A percentile compares a stretch with the other conserved stretches of the same genome.
Evolutionary conservation across 2,797 vertebrate genomes (phyloP).

Genomic region (Protonibea diacanthus): DNA sequence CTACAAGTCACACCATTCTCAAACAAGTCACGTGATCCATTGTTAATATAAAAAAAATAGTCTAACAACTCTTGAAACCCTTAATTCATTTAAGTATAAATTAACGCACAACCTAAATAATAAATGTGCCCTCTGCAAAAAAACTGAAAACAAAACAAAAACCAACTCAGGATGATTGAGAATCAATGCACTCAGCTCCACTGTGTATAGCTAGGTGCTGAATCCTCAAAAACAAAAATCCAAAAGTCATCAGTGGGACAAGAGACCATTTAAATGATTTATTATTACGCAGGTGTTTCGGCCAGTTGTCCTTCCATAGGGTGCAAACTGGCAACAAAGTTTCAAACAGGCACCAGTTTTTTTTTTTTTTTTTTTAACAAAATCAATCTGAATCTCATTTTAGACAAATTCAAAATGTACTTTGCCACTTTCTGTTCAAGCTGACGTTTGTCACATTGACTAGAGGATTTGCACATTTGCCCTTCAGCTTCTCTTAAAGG

Average conservation of each 20-base stretch:
- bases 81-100: not conserved
- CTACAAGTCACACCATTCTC: not conserved
- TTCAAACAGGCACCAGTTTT: not conserved
- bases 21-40: not conserved
- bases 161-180: not conserved
- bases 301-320: not conserved
- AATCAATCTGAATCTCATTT: not conserved
- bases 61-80: not conserved
- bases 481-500: slow-evolving; percentile 54
- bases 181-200: slow-evolving; percentile 25
- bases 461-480: slow-evolving; percentile 46
- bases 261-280: slow-evolving; percentile 45
- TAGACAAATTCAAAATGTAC: slow-evolving; percentile 6
- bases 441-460: slow-evolving; percentile 36
- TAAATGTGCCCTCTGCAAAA: not conserved
- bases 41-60: not conserved
- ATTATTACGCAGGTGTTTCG: not conserved
- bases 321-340: not conserved
- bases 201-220: slow-evolving; percentile 28
- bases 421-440: slow-evolving; percentile 14
- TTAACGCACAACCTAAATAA: not conserved
- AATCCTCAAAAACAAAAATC: slow-evolving; percentile 44
- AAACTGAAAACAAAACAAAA: not conserved
- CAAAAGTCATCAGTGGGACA: slow-evolving; percentile 35
- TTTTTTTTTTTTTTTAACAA: not conserved